Evolutionary conservation across 2,113 vertebrate genomes (phyloP).

Genomic region (Xerus inauris): DNA sequence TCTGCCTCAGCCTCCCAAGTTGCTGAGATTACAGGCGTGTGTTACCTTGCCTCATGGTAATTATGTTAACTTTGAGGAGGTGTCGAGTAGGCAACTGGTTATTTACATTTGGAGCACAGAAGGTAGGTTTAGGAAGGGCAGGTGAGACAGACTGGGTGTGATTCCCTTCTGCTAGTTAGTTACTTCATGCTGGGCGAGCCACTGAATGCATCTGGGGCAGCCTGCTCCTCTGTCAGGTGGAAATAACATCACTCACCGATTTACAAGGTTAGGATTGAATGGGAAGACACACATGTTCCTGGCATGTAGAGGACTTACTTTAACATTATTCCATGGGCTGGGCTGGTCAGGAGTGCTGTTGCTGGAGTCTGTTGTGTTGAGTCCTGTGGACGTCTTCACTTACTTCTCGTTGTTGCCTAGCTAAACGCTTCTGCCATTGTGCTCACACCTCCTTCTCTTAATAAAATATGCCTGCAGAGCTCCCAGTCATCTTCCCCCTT

Average conservation of each 20-base stretch:
- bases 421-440: not conserved
- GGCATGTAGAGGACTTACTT: not conserved
- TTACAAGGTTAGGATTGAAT: too few relatives aligned
- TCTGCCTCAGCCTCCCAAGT: not conserved
- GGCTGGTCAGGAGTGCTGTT: too few relatives aligned
- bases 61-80: not conserved
- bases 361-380: not conserved
- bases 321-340: rapidly evolving
- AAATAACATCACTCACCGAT: too few relatives aligned
- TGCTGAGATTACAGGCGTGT: not conserved
- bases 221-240: not conserved
- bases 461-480: not conserved
- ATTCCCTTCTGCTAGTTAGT: too few relatives aligned
- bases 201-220: too few relatives aligned
- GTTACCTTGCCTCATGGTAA: not conserved
- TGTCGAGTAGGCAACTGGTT: not conserved
- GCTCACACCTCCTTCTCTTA: too few relatives aligned
- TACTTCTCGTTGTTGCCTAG: too few relatives aligned
- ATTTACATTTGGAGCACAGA: not conserved
- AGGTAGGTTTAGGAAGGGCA: not conserved
- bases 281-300: rapidly evolving
- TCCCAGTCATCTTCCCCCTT: not conserved
- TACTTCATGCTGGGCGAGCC: not conserved
- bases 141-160: not conserved
- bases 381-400: not conserved